Evolutionary conservation across 2,888 invertebrate species (phyloP).

Genomic region (Ophioninae sp.): DNA sequence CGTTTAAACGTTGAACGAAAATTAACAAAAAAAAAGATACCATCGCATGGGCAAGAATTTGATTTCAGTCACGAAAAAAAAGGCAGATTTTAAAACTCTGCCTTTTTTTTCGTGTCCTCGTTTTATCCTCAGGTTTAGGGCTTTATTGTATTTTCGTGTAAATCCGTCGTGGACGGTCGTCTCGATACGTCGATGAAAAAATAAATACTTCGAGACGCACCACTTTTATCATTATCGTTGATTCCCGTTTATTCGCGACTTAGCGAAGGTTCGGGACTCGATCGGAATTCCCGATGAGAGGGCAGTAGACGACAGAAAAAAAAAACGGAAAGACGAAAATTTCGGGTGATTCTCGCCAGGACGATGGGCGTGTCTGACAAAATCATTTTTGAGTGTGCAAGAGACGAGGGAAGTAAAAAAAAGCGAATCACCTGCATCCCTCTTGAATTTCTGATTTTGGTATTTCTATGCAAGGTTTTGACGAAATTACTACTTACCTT

Average conservation of each 20-base stretch:
- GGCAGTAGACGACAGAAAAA: neutral
- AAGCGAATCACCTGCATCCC: slow-evolving; percentile 11
- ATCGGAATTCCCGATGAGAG: slow-evolving; percentile 31
- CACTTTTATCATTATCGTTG: slow-evolving; percentile 36
- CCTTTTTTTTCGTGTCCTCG: too few species aligned
- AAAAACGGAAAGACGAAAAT: slow-evolving; percentile 2
- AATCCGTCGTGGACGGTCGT: neutral
- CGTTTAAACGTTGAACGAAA: too few species aligned
- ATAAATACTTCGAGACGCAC: neutral
- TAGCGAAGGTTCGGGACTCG: slow-evolving; percentile 17
- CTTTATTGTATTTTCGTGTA: neutral
- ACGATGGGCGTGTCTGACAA: slow-evolving; percentile 23
- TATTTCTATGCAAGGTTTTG: slow-evolving; percentile 42
- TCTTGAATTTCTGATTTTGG: slow-evolving; percentile 36
- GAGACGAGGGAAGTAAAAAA: neutral
- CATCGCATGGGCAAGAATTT: too few species aligned
- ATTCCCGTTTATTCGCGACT: slow-evolving; percentile 40
- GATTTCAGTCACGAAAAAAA: too few species aligned
- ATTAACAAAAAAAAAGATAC: too few species aligned
- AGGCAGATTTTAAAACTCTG: too few species aligned
- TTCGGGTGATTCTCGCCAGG: neutral
- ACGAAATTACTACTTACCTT: slow-evolving; percentile 56
- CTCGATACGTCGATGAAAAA: neutral
- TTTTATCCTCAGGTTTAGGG: too few species aligned
- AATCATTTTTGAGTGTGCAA: slow-evolving; percentile 2